Percentiles rank a stretch among this genome's conserved stretches.
Conservation (phyloP, 2,113 vertebrate genomes). For the Carollia perspicillata region DNA sequence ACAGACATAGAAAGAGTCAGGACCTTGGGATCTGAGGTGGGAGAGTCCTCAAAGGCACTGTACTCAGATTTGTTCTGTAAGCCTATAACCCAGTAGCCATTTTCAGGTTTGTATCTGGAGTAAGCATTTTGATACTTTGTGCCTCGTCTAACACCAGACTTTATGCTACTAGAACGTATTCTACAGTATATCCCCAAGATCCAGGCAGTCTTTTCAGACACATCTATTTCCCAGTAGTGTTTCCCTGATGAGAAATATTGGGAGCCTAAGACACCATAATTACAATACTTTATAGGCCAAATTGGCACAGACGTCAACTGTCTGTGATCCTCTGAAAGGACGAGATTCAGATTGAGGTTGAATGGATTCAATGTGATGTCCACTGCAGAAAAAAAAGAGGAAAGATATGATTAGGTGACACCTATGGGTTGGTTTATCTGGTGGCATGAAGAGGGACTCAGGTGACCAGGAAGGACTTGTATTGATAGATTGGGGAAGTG, state of each 20-base stretch:
- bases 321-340: constrained; percentile 65
- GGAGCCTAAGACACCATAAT: constrained; percentile 45
- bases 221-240: constrained; percentile 69
- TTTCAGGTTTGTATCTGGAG: background rate
- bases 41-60: constrained; percentile 24
- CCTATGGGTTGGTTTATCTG: background rate
- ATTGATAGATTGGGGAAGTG: background rate
- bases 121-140: background rate
- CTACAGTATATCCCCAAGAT: constrained; percentile 44
- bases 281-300: constrained; percentile 52
- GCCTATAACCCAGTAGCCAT: constrained; percentile 46
- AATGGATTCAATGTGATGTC: constrained; percentile 56
- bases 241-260: constrained; percentile 59
- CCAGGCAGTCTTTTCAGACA: constrained; percentile 59
- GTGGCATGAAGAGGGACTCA: background rate
- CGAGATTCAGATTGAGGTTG: constrained; percentile 58
- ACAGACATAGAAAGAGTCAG: background rate
- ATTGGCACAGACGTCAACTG: constrained; percentile 45
- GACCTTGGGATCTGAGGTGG: background rate
- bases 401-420: background rate
- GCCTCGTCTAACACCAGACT: background rate
- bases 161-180: background rate
- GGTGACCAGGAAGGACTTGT: background rate
- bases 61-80: background rate
- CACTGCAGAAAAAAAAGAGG: constrained; percentile 5